Base-by-base conservation (phyloP, 2,888 invertebrate species). In the Callimorpha dominula region DNA sequence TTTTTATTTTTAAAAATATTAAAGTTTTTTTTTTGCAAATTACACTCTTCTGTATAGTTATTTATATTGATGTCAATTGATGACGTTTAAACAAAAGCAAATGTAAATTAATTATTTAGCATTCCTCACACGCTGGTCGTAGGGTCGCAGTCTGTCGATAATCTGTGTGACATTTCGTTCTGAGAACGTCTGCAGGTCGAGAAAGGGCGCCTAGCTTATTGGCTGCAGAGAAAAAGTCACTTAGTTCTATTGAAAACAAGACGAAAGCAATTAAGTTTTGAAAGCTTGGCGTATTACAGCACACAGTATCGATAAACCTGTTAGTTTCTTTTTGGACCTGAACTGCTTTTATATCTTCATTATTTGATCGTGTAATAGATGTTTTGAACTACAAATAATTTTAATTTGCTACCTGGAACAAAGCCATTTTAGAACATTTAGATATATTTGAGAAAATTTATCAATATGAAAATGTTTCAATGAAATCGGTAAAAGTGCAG, bases 121-220 rank as follows among this genome's bases (percentile, higher is more conserved):
- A 89, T 87, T 89, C 89, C 77, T 79, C 84, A 87, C 88, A 86
- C 89, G 87, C 74, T 75, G 31, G 31, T 31, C 31, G 76, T 79
- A 85, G 87, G 90, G 89, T 90, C 89, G 83, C 80, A 86, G 86
- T 83, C 84, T 89, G 87, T 90, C 90, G 89, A 90, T 90, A 91
- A 91, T 90, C 90, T 89, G 86, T 87, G 88, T 91, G 92, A 92
- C 92, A 92, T 91, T 92, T 86, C 81, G 88, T 85, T 87, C 88
- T 83, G 50, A 84, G 89, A 90, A 86, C 91, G 92, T 92, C 92
- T 92, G 85, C 91, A 92, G 92, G 92, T 92, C 92, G 85, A 83
- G 74, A 78, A 87, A 89, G 90, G 91, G 86, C 89, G 79, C 72
- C 71, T 71, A 81, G 83, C 87, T 89, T 89, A 88, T 88, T 87